phyloP scores from a whole-genome alignment of 2,113 vertebrate genomes.

The Nycticryphes semicollaris region DNA sequence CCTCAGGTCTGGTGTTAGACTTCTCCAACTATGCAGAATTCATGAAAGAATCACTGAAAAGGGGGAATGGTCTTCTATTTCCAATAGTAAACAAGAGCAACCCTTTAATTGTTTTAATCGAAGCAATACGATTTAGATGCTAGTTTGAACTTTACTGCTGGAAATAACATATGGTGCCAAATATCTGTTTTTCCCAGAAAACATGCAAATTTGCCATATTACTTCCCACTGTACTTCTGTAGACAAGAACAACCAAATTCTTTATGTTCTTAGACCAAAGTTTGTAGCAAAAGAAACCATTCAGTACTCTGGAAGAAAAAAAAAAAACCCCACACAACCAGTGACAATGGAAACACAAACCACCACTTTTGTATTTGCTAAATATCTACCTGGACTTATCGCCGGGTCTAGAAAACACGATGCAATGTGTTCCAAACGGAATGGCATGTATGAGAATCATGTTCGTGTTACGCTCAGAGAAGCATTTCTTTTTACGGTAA shows the following conservation, averaged over 20 bases:
- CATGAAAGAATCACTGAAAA: neutral
- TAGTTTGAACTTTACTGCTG: neutral
- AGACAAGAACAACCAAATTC: neutral
- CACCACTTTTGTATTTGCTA: neutral
- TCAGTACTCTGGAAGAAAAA: neutral
- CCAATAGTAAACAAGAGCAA: neutral
- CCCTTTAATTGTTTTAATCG: neutral
- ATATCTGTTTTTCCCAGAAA: neutral
- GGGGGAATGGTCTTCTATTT: neutral
- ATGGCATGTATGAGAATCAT: neutral
- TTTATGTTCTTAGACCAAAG: neutral
- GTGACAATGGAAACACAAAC: neutral
- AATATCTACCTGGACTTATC: neutral
- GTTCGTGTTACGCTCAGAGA: neutral
- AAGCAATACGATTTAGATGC: neutral
- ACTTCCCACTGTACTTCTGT: neutral
- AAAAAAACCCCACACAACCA: too few species aligned
- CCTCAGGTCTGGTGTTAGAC: neutral
- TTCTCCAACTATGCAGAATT: neutral
- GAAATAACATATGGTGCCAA: neutral
- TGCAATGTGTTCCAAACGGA: constrained; percentile 16
- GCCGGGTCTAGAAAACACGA: constrained; percentile 20
- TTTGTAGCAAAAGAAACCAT: neutral
- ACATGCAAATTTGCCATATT: neutral
- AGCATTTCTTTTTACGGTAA: constrained; percentile 6